phyloP scores from a whole-genome alignment of 2,888 invertebrate species.

The Euphydryas editha region DNA sequence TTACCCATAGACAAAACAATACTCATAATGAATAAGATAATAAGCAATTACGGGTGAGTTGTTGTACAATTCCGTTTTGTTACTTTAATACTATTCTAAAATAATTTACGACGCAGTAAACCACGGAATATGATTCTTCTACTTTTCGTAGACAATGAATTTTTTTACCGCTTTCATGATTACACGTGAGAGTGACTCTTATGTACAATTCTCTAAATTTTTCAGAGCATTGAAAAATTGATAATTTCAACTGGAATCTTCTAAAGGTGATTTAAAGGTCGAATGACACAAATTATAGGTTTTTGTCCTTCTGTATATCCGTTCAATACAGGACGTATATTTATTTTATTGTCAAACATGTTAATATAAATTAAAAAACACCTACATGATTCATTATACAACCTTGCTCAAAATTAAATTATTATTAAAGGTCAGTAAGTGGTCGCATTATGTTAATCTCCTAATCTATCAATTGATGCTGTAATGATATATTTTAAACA shows the following conservation, averaged over 20 bases:
- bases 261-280: conserved; percentile 11
- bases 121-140: conserved; percentile 36
- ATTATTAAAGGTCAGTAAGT: conserved; percentile 32
- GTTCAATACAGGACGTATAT: conserved; percentile 28
- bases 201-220: background rate
- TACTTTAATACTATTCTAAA: conserved; percentile 50
- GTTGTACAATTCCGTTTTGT: conserved; percentile 63
- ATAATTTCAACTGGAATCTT: background rate
- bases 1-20: conserved; percentile 66
- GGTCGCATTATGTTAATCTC: conserved; percentile 20
- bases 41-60: conserved; percentile 57
- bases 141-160: conserved; percentile 36
- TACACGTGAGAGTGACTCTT: conserved; percentile 18
- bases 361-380: conserved; percentile 29
- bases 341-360: conserved; percentile 19
- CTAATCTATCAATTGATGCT: conserved; percentile 14
- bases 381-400: conserved; percentile 30
- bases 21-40: conserved; percentile 61
- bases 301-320: conserved; percentile 33
- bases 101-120: conserved; percentile 50
- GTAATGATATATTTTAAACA: conserved; percentile 9
- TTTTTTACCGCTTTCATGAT: conserved; percentile 33
- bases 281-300: conserved; percentile 18
- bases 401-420: conserved; percentile 35
- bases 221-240: conserved; percentile 7